Conservation (phyloP, 2,888 invertebrate genomes). For the Thumatha senex region DNA sequence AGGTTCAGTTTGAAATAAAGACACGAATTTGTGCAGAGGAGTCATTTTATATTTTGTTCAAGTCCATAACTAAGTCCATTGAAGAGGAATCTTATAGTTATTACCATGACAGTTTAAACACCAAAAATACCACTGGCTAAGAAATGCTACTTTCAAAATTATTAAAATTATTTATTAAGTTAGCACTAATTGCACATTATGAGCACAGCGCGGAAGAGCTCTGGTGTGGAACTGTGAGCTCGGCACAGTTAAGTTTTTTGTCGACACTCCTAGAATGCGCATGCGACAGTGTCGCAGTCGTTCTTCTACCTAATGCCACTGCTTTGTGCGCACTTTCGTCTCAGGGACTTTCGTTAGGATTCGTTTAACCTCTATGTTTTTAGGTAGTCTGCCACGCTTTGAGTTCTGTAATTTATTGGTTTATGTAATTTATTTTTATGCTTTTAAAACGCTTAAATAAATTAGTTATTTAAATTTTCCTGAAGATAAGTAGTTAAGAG, state of each 20-base stretch:
- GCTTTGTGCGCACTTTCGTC: slow-evolving; percentile 60
- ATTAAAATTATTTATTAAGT: slow-evolving; percentile 24
- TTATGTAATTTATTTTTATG: too few relatives aligned
- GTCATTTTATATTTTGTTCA: slow-evolving; percentile 70
- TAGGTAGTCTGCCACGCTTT: slow-evolving; percentile 34
- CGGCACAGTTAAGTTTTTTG: slow-evolving; percentile 46
- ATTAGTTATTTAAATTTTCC: too few relatives aligned
- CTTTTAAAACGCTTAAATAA: too few relatives aligned
- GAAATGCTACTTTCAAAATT: slow-evolving; percentile 24
- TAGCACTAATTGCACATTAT: slow-evolving; percentile 38
- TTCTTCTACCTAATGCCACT: slow-evolving; percentile 61
- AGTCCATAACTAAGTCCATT: slow-evolving; percentile 1
- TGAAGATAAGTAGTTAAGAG: too few relatives aligned
- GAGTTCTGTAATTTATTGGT: slow-evolving; percentile 15
- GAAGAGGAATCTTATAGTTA: slow-evolving; percentile 9
- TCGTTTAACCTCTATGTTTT: slow-evolving; percentile 26
- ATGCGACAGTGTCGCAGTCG: slow-evolving; percentile 49
- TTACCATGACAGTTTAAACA: slow-evolving; percentile 17
- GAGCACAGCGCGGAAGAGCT: slow-evolving; percentile 43
- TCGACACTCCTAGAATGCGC: slow-evolving; percentile 51
- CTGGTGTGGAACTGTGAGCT: slow-evolving; percentile 37
- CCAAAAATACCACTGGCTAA: slow-evolving; percentile 17
- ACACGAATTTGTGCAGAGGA: slow-evolving; percentile 84
- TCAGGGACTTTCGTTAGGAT: slow-evolving; percentile 54
- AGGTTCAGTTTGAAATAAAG: slow-evolving; percentile 83